Evolutionary conservation across 2,113 vertebrate genomes (phyloP).

Genomic region (Cephalopterus ornatus): DNA sequence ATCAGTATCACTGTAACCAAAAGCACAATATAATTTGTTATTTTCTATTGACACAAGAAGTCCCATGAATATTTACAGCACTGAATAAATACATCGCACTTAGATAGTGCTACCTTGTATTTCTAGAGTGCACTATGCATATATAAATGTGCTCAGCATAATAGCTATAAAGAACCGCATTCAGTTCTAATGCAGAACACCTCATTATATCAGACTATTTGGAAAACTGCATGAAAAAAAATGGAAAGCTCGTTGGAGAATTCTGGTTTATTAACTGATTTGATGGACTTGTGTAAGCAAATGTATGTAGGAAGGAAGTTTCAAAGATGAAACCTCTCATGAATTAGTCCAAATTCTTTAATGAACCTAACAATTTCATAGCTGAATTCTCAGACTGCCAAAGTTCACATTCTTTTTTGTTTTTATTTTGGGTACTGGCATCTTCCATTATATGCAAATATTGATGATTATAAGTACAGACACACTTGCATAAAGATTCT

Average conservation of each 20-base stretch:
- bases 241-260: background rate
- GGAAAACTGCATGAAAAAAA: background rate
- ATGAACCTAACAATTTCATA: background rate
- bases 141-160: background rate
- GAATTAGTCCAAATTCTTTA: conserved; percentile 17
- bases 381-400: background rate
- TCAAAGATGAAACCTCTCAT: background rate
- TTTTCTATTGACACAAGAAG: conserved; percentile 30
- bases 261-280: background rate
- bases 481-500: background rate
- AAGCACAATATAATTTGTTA: conserved; percentile 6
- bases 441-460: conserved; percentile 38
- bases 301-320: background rate
- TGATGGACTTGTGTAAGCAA: background rate
- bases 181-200: background rate
- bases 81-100: background rate
- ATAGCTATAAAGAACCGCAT: background rate
- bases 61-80: conserved; percentile 25
- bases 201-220: background rate
- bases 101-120: background rate
- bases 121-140: background rate
- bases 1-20: background rate
- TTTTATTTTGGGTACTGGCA: background rate
- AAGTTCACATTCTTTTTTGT: background rate
- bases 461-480: conserved; percentile 13